These are phyloP conservation scores for Tenebrio molitor DNA, from an alignment of 1,140 invertebrate genomes.

Conservation along the genomic window DNA sequence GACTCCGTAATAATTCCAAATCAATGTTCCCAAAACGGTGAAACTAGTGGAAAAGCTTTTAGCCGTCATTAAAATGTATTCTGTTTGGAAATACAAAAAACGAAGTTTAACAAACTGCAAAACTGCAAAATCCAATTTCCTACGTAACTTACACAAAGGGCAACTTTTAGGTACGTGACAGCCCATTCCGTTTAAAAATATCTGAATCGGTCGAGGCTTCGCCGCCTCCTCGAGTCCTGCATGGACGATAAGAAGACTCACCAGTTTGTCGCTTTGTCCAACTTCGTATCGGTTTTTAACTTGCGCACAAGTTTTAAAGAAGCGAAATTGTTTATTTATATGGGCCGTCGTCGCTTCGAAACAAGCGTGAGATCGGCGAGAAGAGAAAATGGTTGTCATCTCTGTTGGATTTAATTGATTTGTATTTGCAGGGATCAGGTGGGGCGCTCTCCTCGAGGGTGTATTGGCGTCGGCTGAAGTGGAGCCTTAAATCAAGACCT, in stretches of 20 bases:
- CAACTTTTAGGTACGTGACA: conserved; percentile 54
- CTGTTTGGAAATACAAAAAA: conserved; percentile 39
- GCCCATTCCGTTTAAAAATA: conserved; percentile 54
- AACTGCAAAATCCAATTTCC: conserved; percentile 57
- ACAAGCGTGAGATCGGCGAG: not conserved
- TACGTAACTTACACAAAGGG: conserved; percentile 53
- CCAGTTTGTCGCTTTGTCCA: conserved; percentile 38
- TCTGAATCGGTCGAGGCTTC: conserved; percentile 49
- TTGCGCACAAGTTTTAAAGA: conserved; percentile 2
- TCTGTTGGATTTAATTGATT: not conserved
- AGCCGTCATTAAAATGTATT: conserved; percentile 42
- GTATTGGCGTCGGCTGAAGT: not conserved
- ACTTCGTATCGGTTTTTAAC: conserved; percentile 20
- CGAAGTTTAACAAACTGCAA: conserved; percentile 54
- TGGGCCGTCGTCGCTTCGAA: too few relatives aligned
- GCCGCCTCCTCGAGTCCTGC: conserved; percentile 11
- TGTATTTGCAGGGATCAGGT: not conserved
- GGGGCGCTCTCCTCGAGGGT: conserved; percentile 1
- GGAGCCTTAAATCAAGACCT: conserved; percentile 53
- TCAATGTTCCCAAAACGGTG: not conserved
- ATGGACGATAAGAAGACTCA: conserved; percentile 31
- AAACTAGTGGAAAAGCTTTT: not conserved
- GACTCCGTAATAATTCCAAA: too few relatives aligned
- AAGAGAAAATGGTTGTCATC: too few relatives aligned
- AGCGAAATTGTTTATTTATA: conserved; percentile 13